Evolutionary conservation across 1,140 invertebrate genomes (phyloP).

Genomic region (Aphis gossypii): DNA sequence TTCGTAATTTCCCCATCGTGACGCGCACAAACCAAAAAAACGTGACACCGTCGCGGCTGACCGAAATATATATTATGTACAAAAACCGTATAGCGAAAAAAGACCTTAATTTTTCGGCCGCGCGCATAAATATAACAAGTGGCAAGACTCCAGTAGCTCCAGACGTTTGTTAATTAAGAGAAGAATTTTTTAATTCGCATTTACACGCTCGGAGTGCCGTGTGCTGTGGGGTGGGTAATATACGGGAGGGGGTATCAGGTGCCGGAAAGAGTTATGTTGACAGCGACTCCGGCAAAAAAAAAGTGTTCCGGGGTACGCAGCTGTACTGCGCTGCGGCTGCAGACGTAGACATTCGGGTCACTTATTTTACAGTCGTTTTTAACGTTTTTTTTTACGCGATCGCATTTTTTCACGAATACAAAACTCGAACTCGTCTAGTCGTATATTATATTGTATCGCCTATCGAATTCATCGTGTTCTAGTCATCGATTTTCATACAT

Average conservation of each 20-base stretch:
- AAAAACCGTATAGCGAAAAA: not conserved
- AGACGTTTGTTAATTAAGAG: constrained; percentile 37
- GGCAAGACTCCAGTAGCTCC: not conserved
- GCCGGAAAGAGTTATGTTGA: constrained; percentile 40
- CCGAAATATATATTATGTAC: not conserved
- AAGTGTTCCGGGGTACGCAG: not conserved
- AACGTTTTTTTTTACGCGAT: not conserved
- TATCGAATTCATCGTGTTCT: not conserved
- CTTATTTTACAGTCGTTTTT: not conserved
- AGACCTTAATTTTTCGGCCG: not conserved
- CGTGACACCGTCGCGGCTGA: not conserved
- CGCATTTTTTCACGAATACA: not conserved
- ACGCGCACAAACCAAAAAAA: not conserved
- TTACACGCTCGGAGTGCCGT: not conserved
- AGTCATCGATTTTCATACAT: not conserved
- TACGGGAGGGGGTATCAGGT: not conserved
- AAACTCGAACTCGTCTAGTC: not conserved
- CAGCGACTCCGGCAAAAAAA: not conserved
- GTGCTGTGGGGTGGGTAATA: not conserved
- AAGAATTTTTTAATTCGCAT: constrained; percentile 37
- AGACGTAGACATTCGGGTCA: not conserved
- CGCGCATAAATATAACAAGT: constrained; percentile 9
- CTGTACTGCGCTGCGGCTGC: not conserved
- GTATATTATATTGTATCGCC: not conserved
- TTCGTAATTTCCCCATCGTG: not conserved